Evolutionary conservation across 2,113 vertebrate genomes (phyloP).

Genomic region (Limanda limanda): DNA sequence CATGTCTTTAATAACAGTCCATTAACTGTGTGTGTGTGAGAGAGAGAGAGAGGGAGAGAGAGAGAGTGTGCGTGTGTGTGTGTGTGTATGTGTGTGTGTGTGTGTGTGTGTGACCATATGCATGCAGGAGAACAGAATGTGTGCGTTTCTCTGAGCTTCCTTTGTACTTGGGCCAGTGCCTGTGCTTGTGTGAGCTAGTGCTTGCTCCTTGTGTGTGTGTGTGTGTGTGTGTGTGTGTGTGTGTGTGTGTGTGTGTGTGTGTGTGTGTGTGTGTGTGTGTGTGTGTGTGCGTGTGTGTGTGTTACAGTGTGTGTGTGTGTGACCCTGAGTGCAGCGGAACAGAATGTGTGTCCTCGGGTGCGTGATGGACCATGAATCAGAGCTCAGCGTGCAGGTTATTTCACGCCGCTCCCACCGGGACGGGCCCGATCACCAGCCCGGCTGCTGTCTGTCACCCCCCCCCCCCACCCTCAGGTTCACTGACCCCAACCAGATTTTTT

Average conservation of each 20-base stretch:
- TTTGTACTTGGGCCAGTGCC: background rate
- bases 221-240: background rate
- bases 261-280: background rate
- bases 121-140: background rate
- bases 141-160: constrained; percentile 8
- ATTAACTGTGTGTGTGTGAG: constrained; percentile 63
- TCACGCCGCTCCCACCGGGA: constrained; percentile 55
- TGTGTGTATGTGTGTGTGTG: no score
- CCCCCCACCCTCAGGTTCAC: constrained; percentile 52
- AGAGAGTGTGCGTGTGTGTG: no score
- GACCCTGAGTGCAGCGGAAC: background rate
- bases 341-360: constrained; percentile 35
- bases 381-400: constrained; percentile 58
- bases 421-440: constrained; percentile 15
- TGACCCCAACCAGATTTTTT: constrained; percentile 53
- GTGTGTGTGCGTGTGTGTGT: no score
- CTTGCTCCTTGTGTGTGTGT: background rate
- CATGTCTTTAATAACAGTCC: constrained; percentile 82
- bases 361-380: constrained; percentile 67
- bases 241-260: background rate
- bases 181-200: background rate
- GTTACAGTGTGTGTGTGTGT: no score
- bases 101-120: background rate
- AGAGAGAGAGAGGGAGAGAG: background rate
- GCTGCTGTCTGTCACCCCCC: constrained; percentile 56